Evolutionary conservation across 2,113 vertebrate genomes (phyloP).

Genomic region (Lipophrys pholis): DNA sequence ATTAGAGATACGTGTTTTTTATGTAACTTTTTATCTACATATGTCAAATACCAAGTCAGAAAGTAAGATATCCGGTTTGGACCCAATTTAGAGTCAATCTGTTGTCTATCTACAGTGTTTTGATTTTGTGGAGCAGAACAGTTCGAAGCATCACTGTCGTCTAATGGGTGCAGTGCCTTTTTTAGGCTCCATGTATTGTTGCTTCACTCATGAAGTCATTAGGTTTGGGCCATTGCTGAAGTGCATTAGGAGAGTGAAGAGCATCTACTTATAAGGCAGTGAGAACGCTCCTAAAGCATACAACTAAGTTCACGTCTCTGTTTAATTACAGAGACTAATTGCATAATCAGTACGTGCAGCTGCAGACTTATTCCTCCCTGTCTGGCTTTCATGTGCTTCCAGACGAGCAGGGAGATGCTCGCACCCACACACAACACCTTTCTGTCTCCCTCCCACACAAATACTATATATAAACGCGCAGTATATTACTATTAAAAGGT

Average conservation of each 20-base stretch:
- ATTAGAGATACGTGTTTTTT: neutral
- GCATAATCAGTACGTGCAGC: constrained; percentile 18
- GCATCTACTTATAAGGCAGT: neutral
- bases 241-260: neutral
- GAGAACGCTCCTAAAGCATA: neutral
- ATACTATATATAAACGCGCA: neutral
- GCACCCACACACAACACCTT: constrained; percentile 31
- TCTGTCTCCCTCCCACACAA: constrained; percentile 19
- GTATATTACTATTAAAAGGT: neutral
- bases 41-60: neutral
- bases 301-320: neutral
- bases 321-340: constrained; percentile 18
- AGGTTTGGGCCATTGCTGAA: neutral
- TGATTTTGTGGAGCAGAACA: neutral
- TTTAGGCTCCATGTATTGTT: neutral
- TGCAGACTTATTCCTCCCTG: constrained; percentile 6
- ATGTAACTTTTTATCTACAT: neutral
- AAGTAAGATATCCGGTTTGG: neutral
- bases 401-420: constrained; percentile 28
- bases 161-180: neutral
- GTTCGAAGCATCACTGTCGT: neutral
- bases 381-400: constrained; percentile 52
- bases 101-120: neutral
- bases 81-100: neutral
- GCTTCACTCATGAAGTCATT: neutral